Base-by-base conservation (phyloP, 2,797 vertebrate genomes). In the Rhinatrema bivittatum region DNA sequence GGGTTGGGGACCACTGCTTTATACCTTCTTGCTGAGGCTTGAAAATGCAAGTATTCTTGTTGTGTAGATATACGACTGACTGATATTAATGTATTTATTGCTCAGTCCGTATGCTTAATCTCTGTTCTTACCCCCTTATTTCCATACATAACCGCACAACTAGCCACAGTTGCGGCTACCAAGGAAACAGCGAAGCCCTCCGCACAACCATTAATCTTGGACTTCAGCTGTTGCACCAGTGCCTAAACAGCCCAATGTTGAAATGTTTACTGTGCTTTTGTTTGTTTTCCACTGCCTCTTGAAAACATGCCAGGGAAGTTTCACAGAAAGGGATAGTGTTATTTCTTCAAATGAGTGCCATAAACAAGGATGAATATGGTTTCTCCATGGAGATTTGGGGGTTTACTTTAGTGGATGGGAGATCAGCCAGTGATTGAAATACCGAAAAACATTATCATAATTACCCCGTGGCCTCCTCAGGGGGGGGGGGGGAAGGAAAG, bases 341-440 rank as follows among this genome's bases (percentile, higher is more conserved):
- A 41, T 61, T 62, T 35, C 54, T 50, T 14, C 54, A 61, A n/a
- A n/a, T n/a, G 20, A 56, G 23, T 20, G 56, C 57, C 50, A 37
- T 42, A 64, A 71, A 64, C 16, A n/a, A 49, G 58, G 37, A 34
- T 28, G 41, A 42, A 46, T 30, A 13, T 39, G 40, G 39, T 3
- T 29, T 46, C 50, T 29, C 54, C 18, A 1, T 13, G 10, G 53
- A 56, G 25, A 37, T 32, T 49, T 25, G 45, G 58, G n/a, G 50
- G 8, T 50, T 72, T 53, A 45, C 51, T 67, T 53, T 34, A 15
- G 9, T 9, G 53, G 38, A 57, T 25, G 59, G 57, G 55, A 57
- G 55, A 56, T 28, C 20, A 22, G 47, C 53, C 69, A 65, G 4
- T 39, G 46, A 50, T 46, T 48, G 60, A 39, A 69, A 68, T 36